phyloP scores from a whole-genome alignment of 2,797 vertebrate species.

The Hippocampus kuda region DNA sequence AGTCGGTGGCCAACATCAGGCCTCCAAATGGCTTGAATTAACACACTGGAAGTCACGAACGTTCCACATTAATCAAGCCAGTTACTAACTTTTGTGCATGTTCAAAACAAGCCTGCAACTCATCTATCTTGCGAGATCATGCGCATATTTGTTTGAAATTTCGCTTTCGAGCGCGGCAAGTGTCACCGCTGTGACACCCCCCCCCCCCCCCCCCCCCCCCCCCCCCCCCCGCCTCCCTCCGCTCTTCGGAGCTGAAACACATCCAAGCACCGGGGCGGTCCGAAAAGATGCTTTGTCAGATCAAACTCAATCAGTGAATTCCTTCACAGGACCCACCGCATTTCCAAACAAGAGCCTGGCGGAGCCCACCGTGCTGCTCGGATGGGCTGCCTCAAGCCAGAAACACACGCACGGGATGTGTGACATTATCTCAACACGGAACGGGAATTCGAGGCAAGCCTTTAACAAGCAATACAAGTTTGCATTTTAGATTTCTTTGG shows the following conservation, averaged over 20 bases:
- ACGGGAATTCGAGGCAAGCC: slow-evolving; percentile 4
- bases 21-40: not conserved
- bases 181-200: slow-evolving; percentile 38
- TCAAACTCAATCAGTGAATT: slow-evolving; percentile 75
- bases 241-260: slow-evolving; percentile 65
- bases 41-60: not conserved
- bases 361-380: slow-evolving; percentile 49
- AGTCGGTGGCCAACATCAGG: slow-evolving; percentile 13
- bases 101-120: not conserved
- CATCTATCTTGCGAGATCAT: not conserved
- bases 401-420: slow-evolving; percentile 41
- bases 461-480: too few relatives aligned
- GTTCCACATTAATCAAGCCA: slow-evolving; percentile 1
- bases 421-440: slow-evolving; percentile 4
- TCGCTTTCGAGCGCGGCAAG: slow-evolving; percentile 22
- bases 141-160: not conserved
- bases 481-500: not conserved
- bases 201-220: too few relatives aligned
- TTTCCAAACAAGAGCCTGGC: slow-evolving; percentile 64
- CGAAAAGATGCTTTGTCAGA: slow-evolving; percentile 71
- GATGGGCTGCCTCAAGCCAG: slow-evolving; percentile 32
- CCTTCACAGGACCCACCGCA: slow-evolving; percentile 68
- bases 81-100: not conserved
- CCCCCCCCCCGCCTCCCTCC: slow-evolving; percentile 18
- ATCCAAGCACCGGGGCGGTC: slow-evolving; percentile 72